Conservation (phyloP, 1,140 invertebrate species). For the Macrotrachela quadricornifera region DNA sequence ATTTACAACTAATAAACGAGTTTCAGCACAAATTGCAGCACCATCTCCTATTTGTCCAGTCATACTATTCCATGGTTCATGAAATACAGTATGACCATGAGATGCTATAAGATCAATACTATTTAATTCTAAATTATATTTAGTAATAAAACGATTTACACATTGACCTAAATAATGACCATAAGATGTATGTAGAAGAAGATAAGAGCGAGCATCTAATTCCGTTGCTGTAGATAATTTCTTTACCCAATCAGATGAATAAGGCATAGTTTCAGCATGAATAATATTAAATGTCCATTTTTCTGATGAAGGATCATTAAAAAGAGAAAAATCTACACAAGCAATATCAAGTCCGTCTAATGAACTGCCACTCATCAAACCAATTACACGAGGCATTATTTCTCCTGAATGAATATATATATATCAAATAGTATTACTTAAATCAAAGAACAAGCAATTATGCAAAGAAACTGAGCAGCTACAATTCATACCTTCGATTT, state of each 20-base stretch:
- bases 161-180: too few relatives aligned
- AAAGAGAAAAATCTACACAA: conserved; percentile 19
- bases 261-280: conserved; percentile 14
- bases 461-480: too few relatives aligned
- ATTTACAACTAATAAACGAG: conserved; percentile 16
- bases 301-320: conserved; percentile 12
- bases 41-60: conserved; percentile 23
- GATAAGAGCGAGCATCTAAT: neutral
- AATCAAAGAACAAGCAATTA: too few relatives aligned
- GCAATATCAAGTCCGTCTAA: conserved; percentile 23
- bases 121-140: neutral
- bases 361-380: conserved; percentile 22
- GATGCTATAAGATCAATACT: conserved; percentile 16
- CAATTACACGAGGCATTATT: conserved; percentile 11
- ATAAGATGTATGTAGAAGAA: too few relatives aligned
- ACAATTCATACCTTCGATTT: too few relatives aligned
- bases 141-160: neutral
- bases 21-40: conserved; percentile 15
- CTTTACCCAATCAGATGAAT: conserved; percentile 13
- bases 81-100: conserved; percentile 24
- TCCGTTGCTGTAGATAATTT: conserved; percentile 14
- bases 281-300: conserved; percentile 19
- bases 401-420: too few relatives aligned
- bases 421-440: too few relatives aligned
- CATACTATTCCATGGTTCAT: conserved; percentile 16